Evolutionary conservation across 1,140 invertebrate genomes (phyloP), one percentile per base, ranked within the genome.

Genomic region (Sarcophaga bullata): DNA sequence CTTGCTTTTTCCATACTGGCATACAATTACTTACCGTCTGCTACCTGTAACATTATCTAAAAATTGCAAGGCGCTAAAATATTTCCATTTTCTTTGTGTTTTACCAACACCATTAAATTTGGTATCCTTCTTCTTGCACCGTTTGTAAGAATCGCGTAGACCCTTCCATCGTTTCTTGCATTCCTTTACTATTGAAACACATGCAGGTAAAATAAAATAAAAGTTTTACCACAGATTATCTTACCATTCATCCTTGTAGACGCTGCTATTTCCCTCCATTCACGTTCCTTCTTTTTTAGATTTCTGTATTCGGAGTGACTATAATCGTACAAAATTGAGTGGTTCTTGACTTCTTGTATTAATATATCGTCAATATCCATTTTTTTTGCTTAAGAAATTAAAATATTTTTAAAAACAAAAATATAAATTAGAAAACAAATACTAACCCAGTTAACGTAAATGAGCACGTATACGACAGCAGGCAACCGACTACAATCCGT

Each of bases 81-180:
- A 46, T 68, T 13, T 68, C 80, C 52, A 81, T 68, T 81, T 62
- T n/a, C 11, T 62, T 47, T 52, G 25, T 8, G 10, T 68, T 48
- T 58, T 19, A 46, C 37, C 37, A 4, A 8, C n/a, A 68, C 54
- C 47, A 0, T 37, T 54, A 10, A 54, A 73, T 25, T 17, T 3
- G 37, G 37, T 5, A 8, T 58, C 52, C 25, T 47, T 68, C 15
- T 25, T 81, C 46, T 68, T 81, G 10, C 52, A 47, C 2, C 80
- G 52, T 17, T 81, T 81, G 58, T 81, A 81, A 37, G 80, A 47
- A 37, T 81, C 80, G 8, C 80, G 52, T 19, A 81, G 80, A 10
- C 80, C 58, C 54, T 81, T 81, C 80, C 80, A 81, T n/a, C 54
- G n/a, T 68, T 48, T 81, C 52, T 17, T 81, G 80, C 80, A 81